Conservation (phyloP, 2,797 vertebrate species). For the Apodemus agrarius region DNA sequence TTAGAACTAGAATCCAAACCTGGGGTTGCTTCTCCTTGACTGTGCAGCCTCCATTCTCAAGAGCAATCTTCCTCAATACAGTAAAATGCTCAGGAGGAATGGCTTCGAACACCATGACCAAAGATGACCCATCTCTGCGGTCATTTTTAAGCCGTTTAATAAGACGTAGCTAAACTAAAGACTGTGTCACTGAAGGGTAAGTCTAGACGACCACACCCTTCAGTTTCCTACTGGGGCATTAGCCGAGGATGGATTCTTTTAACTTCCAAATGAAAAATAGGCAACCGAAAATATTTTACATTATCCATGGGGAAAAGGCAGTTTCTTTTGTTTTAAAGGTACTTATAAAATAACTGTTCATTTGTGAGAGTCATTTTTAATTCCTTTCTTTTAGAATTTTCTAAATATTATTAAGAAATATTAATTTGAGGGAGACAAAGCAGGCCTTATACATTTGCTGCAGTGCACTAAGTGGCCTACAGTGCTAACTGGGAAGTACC, state of each 20-base stretch:
- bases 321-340: background rate
- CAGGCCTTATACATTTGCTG: background rate
- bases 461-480: background rate
- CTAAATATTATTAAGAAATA: conserved; percentile 9
- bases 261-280: background rate
- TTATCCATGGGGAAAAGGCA: background rate
- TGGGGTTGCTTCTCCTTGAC: background rate
- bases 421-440: conserved; percentile 39
- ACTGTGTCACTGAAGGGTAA: background rate
- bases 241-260: background rate
- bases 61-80: background rate
- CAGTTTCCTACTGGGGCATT: background rate
- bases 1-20: conserved; percentile 17
- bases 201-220: too few species aligned
- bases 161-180: conserved; percentile 7
- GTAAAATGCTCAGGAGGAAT: background rate
- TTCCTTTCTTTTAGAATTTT: conserved; percentile 12
- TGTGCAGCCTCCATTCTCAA: background rate
- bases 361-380: background rate
- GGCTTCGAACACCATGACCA: background rate
- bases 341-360: background rate
- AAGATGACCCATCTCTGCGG: background rate
- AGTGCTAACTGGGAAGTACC: background rate
- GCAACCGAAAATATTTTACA: background rate
- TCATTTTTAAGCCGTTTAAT: conserved; percentile 7